These are phyloP conservation scores for Melolontha melolontha DNA, from an alignment of 2,888 invertebrate species.

Conservation along the genomic window DNA sequence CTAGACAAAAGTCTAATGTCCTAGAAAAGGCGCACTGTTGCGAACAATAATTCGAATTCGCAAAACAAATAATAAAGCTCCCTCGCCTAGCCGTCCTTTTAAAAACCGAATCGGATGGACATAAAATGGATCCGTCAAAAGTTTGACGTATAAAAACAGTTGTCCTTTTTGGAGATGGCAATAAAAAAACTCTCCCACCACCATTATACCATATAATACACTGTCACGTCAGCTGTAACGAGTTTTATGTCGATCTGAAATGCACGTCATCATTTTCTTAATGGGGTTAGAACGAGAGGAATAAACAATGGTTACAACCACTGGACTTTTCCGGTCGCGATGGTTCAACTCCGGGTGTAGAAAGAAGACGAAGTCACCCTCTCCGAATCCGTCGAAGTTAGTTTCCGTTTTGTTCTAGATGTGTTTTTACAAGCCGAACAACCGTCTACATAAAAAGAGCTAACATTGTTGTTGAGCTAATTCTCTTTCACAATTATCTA, in stretches of 20 bases:
- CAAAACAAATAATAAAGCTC: too few species aligned
- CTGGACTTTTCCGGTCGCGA: conserved; percentile 40
- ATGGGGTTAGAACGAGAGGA: conserved; percentile 37
- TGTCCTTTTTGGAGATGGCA: conserved; percentile 54
- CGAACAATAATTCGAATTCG: too few species aligned
- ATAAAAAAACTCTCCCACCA: conserved; percentile 53
- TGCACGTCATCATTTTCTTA: conserved; percentile 45
- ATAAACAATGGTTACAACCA: conserved; percentile 28
- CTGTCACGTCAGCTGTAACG: conserved; percentile 54
- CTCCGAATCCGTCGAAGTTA: conserved; percentile 57
- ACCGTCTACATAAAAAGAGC: conserved; percentile 61
- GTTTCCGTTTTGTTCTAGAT: conserved; percentile 60
- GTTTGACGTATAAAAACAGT: conserved; percentile 59
- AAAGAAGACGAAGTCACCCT: conserved; percentile 50
- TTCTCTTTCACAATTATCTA: conserved; percentile 64
- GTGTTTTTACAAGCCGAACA: conserved; percentile 57
- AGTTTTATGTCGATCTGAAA: conserved; percentile 43
- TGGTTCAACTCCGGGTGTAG: background rate
- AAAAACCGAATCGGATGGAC: conserved; percentile 28
- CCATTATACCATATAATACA: conserved; percentile 52
- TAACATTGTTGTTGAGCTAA: conserved; percentile 64
- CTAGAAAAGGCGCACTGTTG: background rate
- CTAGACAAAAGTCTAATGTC: conserved; percentile 1
- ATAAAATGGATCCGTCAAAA: conserved; percentile 56
- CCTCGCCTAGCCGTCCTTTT: too few species aligned